These are phyloP conservation scores for Rhogogaster chlorosoma DNA, from an alignment of 2,888 invertebrate genomes.

Conservation along the genomic window DNA sequence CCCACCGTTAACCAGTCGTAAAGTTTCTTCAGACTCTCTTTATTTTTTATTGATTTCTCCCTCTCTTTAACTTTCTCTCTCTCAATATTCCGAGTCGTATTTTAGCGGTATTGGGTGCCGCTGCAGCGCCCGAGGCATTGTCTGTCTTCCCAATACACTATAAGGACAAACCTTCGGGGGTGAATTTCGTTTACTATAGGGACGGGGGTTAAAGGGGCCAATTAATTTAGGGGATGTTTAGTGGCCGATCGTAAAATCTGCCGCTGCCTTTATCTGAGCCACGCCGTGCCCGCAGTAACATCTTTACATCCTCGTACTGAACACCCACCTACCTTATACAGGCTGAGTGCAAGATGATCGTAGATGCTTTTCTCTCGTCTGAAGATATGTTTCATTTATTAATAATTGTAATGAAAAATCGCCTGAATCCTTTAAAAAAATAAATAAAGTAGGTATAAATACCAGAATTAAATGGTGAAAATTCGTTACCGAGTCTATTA, in stretches of 20 bases:
- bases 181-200: slow-evolving; percentile 45
- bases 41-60: slow-evolving; percentile 46
- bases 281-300: slow-evolving; percentile 6
- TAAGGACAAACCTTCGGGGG: slow-evolving; percentile 51
- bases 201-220: slow-evolving; percentile 57
- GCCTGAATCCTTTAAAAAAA: too few species aligned
- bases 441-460: too few species aligned
- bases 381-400: background rate
- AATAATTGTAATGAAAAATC: background rate
- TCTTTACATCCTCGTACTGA: slow-evolving; percentile 16
- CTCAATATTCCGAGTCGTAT: slow-evolving; percentile 39
- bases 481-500: background rate
- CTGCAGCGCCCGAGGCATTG: slow-evolving; percentile 15
- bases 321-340: background rate
- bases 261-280: slow-evolving; percentile 14
- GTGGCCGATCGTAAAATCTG: slow-evolving; percentile 65
- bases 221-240: slow-evolving; percentile 70
- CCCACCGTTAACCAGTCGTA: slow-evolving; percentile 45
- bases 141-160: slow-evolving; percentile 27
- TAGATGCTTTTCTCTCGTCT: background rate
- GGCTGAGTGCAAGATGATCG: background rate
- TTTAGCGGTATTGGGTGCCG: slow-evolving; percentile 41
- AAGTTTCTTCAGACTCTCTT: slow-evolving; percentile 35
- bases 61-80: background rate
- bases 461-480: too few species aligned